Evolutionary conservation across 92 coral and sea anemone genomes (phyloP), one percentile per base, ranked within the genome.

Genomic region (Palythoa grandis): DNA sequence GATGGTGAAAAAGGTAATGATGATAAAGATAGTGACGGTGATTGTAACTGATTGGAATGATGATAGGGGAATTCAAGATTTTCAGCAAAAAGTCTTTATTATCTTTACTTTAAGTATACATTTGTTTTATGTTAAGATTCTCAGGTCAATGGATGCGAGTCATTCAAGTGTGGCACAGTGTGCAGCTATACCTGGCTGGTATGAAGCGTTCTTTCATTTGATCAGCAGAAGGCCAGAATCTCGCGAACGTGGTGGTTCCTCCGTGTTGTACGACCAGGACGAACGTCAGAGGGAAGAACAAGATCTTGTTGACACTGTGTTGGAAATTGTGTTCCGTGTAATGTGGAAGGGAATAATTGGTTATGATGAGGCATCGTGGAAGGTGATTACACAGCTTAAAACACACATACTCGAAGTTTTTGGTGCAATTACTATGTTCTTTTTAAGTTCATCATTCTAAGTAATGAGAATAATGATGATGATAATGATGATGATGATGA

Each of bases 301-400:
- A 63, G 96, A 87, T 39, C 88, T 96, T 56, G 89, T 93, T 37
- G 90, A 92, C 72, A 95, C 95, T 37, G 98, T 96, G 63, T 74
- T 96, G 89, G 93, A 95, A 80, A 92, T 96, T 38, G 90, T 95
- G 75, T 93, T 93, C 77, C 87, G 91, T 58, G 96, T 93, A 56
- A 88, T 96, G 92, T 96, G 99, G 99, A 91, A 83, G 69, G 99
- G 99, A 23, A 82, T 96, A 4, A 95, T 82, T 14, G 99, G 99
- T 29, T 93, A 92, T 70, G 96, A 91, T 65, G 92, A 95, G 56
- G 89, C 86, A 19, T 95, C 95, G 11, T 96, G 99, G 99, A 96
- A 90, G 97, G 99, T 93, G 72, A 12, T 22, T 37, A 13, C 16
- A 29, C 20, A 19, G 17, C 12, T 58, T 14, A 58, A 3, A 58